These are phyloP conservation scores for Rousettus leschenaultii DNA, from an alignment of 2,113 vertebrate genomes.

Conservation along the genomic window DNA sequence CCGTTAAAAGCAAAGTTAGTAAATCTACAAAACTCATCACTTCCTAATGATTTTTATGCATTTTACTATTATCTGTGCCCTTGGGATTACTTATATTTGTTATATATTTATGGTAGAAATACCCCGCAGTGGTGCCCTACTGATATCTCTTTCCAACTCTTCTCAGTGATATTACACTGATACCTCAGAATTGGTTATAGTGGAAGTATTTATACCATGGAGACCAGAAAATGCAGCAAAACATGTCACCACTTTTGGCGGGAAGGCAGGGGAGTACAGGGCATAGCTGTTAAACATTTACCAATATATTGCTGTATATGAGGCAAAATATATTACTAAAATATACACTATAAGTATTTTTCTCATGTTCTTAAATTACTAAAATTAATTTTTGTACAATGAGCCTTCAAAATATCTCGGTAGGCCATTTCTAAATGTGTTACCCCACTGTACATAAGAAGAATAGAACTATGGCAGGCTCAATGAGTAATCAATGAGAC, in stretches of 20 bases:
- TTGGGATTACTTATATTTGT: not conserved
- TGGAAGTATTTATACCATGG: not conserved
- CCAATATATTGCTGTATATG: not conserved
- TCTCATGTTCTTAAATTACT: not conserved
- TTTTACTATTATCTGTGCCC: not conserved
- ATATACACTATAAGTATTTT: not conserved
- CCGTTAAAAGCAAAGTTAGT: not conserved
- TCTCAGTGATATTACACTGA: not conserved
- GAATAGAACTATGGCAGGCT: not conserved
- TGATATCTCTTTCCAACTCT: not conserved
- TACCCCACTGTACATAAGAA: not conserved
- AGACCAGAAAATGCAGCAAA: not conserved
- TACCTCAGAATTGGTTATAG: not conserved
- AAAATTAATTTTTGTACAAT: conserved; percentile 19
- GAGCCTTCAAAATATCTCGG: conserved; percentile 10
- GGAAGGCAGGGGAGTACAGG: accelerated
- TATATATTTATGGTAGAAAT: not conserved
- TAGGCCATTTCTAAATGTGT: conserved; percentile 47
- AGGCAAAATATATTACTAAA: not conserved
- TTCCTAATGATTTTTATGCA: not conserved
- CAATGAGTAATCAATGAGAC: conserved; percentile 55
- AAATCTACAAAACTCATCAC: not conserved
- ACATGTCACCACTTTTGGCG: not conserved
- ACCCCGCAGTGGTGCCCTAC: not conserved
- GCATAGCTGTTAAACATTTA: not conserved